Evolutionary conservation across 2,888 invertebrate species (phyloP), one percentile per base, ranked within the genome.

Genomic region (Seira sanloemensis): DNA sequence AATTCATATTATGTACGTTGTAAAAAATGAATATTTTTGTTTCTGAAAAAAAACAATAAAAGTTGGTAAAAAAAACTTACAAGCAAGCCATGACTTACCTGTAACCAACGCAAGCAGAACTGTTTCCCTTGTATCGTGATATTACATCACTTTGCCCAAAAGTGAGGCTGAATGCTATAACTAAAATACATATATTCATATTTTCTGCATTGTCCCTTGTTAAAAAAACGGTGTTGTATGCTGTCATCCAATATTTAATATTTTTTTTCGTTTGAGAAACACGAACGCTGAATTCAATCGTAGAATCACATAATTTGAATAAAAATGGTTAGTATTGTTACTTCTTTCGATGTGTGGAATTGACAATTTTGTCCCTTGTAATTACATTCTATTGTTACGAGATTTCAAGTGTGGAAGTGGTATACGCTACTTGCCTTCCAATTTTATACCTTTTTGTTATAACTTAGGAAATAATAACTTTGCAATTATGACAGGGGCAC

Each of bases 21-120:
- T 21, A 23, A 9, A 62, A 62, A 62, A 62, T 5, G 4, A 21
- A 62, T 37, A 62, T 62, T 19, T 62, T 62, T 62, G 62, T 62
- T 62, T 21, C 62, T 23, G 62, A 62, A 19, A 62, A 23, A 62
- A 62, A 62, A 12, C 37, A 7, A 7, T 58, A 9, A 58, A 58
- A 58, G 9, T 58, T n/a, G 58, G n/a, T 58, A 58, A 62, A n/a
- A 62, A 16, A 62, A 62, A 62, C 62, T 23, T 37, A 21, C 62
- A 21, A 62, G 62, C 62, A 62, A 62, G 62, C 4, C 12, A 21
- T 62, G 62, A 62, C 62, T 62, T 62, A 23, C n/a, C 62, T 62
- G n/a, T 62, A 62, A 62, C 21, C 62, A 62, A 62, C 62, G 62
- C 62, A 62, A n/a, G n/a, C 62, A 62, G 62, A 62, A 21, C 62